Evolutionary conservation across 1,140 invertebrate species (phyloP), one percentile per base, ranked within the genome.

Genomic region (Meteorus sp.): DNA sequence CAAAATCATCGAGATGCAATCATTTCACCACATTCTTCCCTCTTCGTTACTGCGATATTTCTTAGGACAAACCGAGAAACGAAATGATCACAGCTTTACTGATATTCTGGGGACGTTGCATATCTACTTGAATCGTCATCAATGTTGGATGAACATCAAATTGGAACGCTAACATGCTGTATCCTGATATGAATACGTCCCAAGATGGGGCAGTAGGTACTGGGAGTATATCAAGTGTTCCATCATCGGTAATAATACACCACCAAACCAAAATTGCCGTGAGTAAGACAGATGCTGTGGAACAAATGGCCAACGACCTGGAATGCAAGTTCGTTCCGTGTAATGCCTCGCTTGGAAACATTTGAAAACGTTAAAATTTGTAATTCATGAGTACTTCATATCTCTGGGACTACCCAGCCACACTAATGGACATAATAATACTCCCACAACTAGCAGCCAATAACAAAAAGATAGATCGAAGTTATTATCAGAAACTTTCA

Each of bases 401-500:
- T 92, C 88, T 72, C 90, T 89, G 0, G 90, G 90, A 64, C 89
- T 91, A 41, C 89, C 89, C n/a, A 91, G 77, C 89, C 89, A 91
- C 84, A 91, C 86, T 37, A 91, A 73, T 1, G 90, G 89, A 63
- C 88, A 90, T 5, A 91, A 76, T 45, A 88, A 65, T 2, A 88
- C 48, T 0, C 87, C 89, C 5, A 91, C 78, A 6, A 90, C 66
- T 2, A 91, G 71, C 64, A 91, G 82, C 89, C 89, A 91, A 59
- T 89, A 86, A 65, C 89, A 91, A 64, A 87, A 91, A 0, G 89
- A 88, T 15, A 91, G 73, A 64, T 85, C 79, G 54, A 89, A 84
- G 29, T 76, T 68, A 2, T 84, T 78, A 0, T 81, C 78, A 0
- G 83, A 83, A 55, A 89, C 80, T 75, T 88, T 87, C 51, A 85